Evolutionary conservation across 2,797 vertebrate genomes (phyloP), one percentile per base, ranked within the genome.

Genomic region (Austrolebias charrua): DNA sequence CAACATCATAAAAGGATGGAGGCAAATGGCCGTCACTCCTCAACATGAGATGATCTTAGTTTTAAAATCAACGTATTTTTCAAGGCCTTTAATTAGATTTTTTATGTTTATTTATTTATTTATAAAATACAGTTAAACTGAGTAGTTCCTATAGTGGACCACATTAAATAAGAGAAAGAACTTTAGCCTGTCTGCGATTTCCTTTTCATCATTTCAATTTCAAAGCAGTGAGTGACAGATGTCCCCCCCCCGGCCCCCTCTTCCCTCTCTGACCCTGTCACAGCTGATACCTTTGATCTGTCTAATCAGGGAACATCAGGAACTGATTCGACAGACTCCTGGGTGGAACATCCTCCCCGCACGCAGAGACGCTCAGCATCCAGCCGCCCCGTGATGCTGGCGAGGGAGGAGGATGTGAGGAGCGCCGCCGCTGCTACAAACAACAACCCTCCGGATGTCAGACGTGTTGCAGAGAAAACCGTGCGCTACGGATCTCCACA

Each of bases 251-350:
- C n/a, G 13, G 9, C 45, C n/a, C 13, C 18, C 33, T 42, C 18
- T 7, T 38, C 53, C 46, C 31, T 74, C 49, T 62, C 56, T 55
- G 59, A 40, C 29, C 29, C 52, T 64, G 62, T 79, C 78, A 73
- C 68, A 66, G 74, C 69, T 53, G 69, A 72, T 46, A 71, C 31
- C 67, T 82, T 75, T 80, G 71, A 81, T 81, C 67, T 69, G 42
- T 53, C 63, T 71, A 73, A 83, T 86, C 73, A 75, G 55, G 43
- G 16, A 75, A 69, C 55, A 80, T 79, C 79, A 76, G 40, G 59
- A 69, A 62, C 31, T 44, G 15, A 65, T 77, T 70, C 77, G 78
- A 84, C 71, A 80, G 76, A 44, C 52, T 55, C 53, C 48, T 12
- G 60, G 47, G 13, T 52, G 24, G 40, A n/a, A 71, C 56, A 50